Conservation (phyloP, 92 coral and sea anemone species). For the Paramuricea clavata region DNA sequence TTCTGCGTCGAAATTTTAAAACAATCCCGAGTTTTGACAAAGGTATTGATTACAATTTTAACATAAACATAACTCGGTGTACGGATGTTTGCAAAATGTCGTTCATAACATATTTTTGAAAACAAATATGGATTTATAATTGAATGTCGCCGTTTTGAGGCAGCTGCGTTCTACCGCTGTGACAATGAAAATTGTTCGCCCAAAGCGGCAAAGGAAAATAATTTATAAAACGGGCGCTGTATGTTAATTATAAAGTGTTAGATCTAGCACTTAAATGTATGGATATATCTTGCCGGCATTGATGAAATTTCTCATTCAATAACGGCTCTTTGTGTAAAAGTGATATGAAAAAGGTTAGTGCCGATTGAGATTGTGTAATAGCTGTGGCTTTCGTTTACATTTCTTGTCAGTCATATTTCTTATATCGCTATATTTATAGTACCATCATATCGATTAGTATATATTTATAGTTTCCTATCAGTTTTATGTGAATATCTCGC, state of each 20-base stretch:
- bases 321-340: neutral
- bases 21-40: neutral
- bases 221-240: neutral
- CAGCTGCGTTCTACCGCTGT: slow-evolving; percentile 23
- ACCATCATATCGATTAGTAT: neutral
- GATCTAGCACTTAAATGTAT: neutral
- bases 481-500: neutral
- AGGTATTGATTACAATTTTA: slow-evolving; percentile 11
- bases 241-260: neutral
- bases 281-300: neutral
- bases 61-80: neutral
- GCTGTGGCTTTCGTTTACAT: neutral
- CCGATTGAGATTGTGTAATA: neutral
- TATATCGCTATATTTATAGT: neutral
- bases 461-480: neutral
- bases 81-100: slow-evolving; percentile 28
- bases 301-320: neutral
- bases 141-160: neutral
- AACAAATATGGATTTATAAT: slow-evolving; percentile 1
- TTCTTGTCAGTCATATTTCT: neutral
- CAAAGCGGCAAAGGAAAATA: neutral
- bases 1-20: neutral
- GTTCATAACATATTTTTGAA: slow-evolving; percentile 13
- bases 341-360: slow-evolving; percentile 10
- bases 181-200: slow-evolving; percentile 9